phyloP scores from a whole-genome alignment of 2,888 invertebrate species.

The Perizoma flavofasciatum region DNA sequence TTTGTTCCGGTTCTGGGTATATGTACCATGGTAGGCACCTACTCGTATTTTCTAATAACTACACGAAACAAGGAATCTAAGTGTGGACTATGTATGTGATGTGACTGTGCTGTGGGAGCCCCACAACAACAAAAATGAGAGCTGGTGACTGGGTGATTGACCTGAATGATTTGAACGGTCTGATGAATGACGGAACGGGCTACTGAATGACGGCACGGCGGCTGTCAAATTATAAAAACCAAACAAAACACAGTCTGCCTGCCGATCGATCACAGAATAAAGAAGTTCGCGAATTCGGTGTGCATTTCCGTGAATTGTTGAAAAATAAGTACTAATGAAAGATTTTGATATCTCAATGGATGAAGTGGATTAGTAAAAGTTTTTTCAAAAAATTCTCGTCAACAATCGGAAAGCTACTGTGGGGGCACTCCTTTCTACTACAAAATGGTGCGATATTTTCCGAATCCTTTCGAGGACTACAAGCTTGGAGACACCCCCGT shows the following conservation, averaged over 20 bases:
- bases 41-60: too few relatives aligned
- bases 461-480: constrained; percentile 66
- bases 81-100: too few relatives aligned
- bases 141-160: too few relatives aligned
- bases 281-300: not conserved
- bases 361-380: constrained; percentile 51
- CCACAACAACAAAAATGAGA: too few relatives aligned
- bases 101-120: too few relatives aligned
- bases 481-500: constrained; percentile 41
- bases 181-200: not conserved
- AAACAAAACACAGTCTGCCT: constrained; percentile 13
- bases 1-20: too few relatives aligned
- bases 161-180: too few relatives aligned
- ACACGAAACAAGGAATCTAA: too few relatives aligned
- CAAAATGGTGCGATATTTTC: constrained; percentile 74
- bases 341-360: constrained; percentile 31
- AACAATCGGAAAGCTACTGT: constrained; percentile 45
- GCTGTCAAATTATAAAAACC: not conserved
- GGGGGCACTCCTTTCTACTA: constrained; percentile 40
- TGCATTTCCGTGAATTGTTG: not conserved
- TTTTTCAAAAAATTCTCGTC: constrained; percentile 39
- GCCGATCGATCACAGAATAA: not conserved
- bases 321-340: constrained; percentile 5
- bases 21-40: too few relatives aligned
- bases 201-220: not conserved